A percentile compares a stretch with the other conserved stretches of the same genome.
Conservation (phyloP, 2,888 invertebrate genomes). For the Imbricaverruca yamaguchii region DNA sequence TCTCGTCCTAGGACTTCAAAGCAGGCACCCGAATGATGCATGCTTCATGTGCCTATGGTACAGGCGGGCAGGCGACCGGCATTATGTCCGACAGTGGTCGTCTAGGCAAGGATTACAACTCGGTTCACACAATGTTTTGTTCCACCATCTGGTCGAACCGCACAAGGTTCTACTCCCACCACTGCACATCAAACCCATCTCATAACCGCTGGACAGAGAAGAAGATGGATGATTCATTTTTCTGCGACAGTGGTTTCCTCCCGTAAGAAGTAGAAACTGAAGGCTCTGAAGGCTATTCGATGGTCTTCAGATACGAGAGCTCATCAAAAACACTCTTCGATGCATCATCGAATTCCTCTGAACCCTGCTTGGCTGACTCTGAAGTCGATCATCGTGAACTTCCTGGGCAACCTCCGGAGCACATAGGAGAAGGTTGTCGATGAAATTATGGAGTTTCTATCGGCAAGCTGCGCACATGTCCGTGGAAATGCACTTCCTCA, state of each 20-base stretch:
- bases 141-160: neutral
- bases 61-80: too few species aligned
- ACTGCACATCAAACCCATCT: constrained; percentile 24
- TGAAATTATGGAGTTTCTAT: constrained; percentile 26
- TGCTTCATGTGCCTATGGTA: too few species aligned
- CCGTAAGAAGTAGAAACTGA: constrained; percentile 24
- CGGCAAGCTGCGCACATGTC: constrained; percentile 38
- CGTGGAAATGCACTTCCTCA: constrained; percentile 39
- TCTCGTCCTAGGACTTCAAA: too few species aligned
- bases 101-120: too few species aligned
- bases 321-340: constrained; percentile 3
- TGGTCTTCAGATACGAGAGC: neutral
- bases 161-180: constrained; percentile 18
- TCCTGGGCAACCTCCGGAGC: constrained; percentile 22
- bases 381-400: constrained; percentile 20
- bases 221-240: neutral
- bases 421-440: constrained; percentile 23
- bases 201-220: neutral
- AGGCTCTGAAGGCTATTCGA: constrained; percentile 23
- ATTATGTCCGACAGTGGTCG: too few species aligned
- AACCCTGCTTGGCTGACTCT: constrained; percentile 25
- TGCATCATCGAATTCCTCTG: neutral
- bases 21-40: too few species aligned
- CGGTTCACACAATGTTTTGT: too few species aligned
- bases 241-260: constrained; percentile 17